Conservation (phyloP, 2,888 invertebrate species). For the Bellardia bayeri region DNA sequence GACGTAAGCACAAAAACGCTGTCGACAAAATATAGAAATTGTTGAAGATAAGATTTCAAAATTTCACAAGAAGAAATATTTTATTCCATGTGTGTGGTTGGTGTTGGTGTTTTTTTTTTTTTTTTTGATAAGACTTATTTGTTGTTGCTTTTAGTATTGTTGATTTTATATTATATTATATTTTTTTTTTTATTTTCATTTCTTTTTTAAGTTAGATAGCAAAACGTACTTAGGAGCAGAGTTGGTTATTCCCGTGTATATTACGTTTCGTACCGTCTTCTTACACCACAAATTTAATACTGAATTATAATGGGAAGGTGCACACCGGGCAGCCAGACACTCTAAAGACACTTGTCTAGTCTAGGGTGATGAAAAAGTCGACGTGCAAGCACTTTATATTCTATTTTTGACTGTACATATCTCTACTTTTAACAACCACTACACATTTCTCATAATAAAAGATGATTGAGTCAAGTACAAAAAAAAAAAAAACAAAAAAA, state of each 20-base stretch:
- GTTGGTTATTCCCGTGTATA: slow-evolving; percentile 12
- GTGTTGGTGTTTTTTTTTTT: background rate
- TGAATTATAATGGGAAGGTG: slow-evolving; percentile 49
- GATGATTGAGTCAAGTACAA: slow-evolving; percentile 17
- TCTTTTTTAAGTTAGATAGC: slow-evolving; percentile 12
- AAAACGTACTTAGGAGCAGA: too few species aligned
- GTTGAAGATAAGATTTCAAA: slow-evolving; percentile 57
- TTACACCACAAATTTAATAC: slow-evolving; percentile 56
- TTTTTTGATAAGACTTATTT: slow-evolving; percentile 47
- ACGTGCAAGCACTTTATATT: slow-evolving; percentile 52
- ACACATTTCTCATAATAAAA: slow-evolving; percentile 27
- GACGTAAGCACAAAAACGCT: background rate
- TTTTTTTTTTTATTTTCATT: slow-evolving; percentile 4
- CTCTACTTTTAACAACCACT: slow-evolving; percentile 17
- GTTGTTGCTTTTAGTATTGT: background rate
- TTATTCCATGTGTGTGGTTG: slow-evolving; percentile 14
- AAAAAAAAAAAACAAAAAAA: background rate
- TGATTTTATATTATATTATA: background rate
- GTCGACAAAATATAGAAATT: slow-evolving; percentile 35
- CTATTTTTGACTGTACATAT: slow-evolving; percentile 17
- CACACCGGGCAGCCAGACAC: slow-evolving; percentile 5
- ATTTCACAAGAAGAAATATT: slow-evolving; percentile 30
- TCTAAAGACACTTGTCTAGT: slow-evolving; percentile 21
- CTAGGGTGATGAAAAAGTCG: slow-evolving; percentile 58
- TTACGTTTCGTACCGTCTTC: slow-evolving; percentile 52